Percentiles rank a stretch among this genome's conserved stretches.
phyloP scores from a whole-genome alignment of 2,888 invertebrate genomes.

The Chrysomela aeneicollis region DNA sequence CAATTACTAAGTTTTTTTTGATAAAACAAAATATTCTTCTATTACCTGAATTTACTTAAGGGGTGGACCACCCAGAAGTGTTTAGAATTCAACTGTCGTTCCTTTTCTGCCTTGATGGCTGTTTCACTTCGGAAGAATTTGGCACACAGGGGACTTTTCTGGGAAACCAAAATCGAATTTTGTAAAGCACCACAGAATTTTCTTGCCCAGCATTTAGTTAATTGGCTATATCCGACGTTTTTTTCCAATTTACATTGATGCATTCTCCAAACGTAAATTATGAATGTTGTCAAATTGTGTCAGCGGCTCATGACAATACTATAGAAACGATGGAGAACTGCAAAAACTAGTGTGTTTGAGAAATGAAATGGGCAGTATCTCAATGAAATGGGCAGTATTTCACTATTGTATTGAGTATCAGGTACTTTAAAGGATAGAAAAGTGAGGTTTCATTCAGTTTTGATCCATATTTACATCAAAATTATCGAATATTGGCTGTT shows the following conservation, averaged over 20 bases:
- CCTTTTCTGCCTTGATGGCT: constrained; percentile 34
- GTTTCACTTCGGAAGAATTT: constrained; percentile 40
- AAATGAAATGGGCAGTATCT: too few relatives aligned
- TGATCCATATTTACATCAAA: too few relatives aligned
- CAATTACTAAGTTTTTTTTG: too few relatives aligned
- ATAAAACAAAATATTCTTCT: too few relatives aligned
- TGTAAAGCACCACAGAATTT: background rate
- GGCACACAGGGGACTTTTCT: constrained; percentile 1
- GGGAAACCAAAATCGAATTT: constrained; percentile 12
- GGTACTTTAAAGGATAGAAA: too few relatives aligned
- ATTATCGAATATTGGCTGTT: too few relatives aligned
- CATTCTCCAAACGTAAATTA: background rate
- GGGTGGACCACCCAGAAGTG: constrained; percentile 41
- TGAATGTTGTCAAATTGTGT: background rate
- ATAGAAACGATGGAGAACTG: too few relatives aligned
- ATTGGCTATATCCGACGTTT: background rate
- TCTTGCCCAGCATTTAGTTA: background rate
- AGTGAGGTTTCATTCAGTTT: too few relatives aligned
- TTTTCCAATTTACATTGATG: background rate
- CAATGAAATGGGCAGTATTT: too few relatives aligned
- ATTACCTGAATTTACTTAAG: constrained; percentile 39
- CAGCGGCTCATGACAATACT: background rate
- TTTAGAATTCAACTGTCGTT: constrained; percentile 32
- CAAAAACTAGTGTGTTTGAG: too few relatives aligned
- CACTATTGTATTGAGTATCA: too few relatives aligned